Percentiles rank a stretch among this genome's conserved stretches.
These are phyloP conservation scores for Calliopum simillimum DNA, from an alignment of 2,888 invertebrate genomes.

Conservation along the genomic window DNA sequence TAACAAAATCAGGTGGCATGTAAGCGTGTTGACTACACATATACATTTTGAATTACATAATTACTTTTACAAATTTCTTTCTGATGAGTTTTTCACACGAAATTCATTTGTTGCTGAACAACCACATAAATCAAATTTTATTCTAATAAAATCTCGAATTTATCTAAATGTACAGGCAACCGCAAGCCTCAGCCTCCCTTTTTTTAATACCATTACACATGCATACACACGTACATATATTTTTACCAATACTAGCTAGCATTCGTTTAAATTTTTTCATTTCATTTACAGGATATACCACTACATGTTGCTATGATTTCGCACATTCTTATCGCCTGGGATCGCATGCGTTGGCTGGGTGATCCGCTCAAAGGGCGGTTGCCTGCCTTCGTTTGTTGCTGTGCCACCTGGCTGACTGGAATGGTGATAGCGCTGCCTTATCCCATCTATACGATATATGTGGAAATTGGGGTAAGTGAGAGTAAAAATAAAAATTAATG, in stretches of 20 bases:
- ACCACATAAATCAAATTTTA: too few relatives aligned
- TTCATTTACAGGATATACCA: slow-evolving; percentile 74
- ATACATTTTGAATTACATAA: too few relatives aligned
- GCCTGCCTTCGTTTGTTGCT: slow-evolving; percentile 76
- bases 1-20: too few relatives aligned
- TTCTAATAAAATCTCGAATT: too few relatives aligned
- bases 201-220: too few relatives aligned
- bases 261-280: slow-evolving; percentile 29
- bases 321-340: slow-evolving; percentile 76
- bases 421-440: slow-evolving; percentile 79
- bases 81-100: too few relatives aligned
- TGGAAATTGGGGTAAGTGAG: slow-evolving; percentile 74
- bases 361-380: slow-evolving; percentile 75
- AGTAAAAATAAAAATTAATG: too few relatives aligned
- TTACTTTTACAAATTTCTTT: too few relatives aligned
- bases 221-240: neutral
- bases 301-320: slow-evolving; percentile 78
- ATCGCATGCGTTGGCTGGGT: slow-evolving; percentile 75
- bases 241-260: neutral
- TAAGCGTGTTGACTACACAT: too few relatives aligned
- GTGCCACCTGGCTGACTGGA: slow-evolving; percentile 79
- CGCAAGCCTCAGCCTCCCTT: too few relatives aligned
- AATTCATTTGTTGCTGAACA: too few relatives aligned
- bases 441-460: slow-evolving; percentile 78
- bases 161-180: too few relatives aligned